phyloP scores from a whole-genome alignment of 2,113 vertebrate species.

The Gopherus flavomarginatus region DNA sequence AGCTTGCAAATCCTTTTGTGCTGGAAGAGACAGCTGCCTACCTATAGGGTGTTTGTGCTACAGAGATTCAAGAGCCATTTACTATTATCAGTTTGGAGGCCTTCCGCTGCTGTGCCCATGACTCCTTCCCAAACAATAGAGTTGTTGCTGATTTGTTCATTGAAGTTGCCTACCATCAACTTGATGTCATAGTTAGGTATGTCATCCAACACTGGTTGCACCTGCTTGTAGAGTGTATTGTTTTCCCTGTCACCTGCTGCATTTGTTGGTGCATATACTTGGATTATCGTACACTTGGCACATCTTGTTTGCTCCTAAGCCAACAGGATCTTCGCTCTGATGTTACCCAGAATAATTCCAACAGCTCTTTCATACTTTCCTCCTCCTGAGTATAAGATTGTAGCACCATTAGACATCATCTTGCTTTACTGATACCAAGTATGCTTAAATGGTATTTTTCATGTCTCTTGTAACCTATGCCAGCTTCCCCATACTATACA shows the following conservation, averaged over 20 bases:
- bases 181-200: neutral
- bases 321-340: neutral
- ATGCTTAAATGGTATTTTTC: neutral
- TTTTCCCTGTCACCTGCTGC: too few species aligned
- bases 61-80: neutral
- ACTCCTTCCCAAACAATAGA: neutral
- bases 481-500: neutral
- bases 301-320: neutral
- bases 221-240: neutral
- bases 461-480: neutral
- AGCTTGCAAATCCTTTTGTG: neutral
- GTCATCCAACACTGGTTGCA: neutral
- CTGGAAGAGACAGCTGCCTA: neutral
- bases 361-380: neutral
- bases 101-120: neutral
- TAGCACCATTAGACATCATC: neutral
- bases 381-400: neutral
- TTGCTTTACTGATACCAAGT: neutral
- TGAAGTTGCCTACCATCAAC: neutral
- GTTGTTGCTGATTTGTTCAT: neutral
- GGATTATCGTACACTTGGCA: neutral
- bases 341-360: neutral
- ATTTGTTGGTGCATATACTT: neutral
- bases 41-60: neutral
- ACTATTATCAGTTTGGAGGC: neutral